Base-by-base conservation (phyloP, 2,888 invertebrate species). In the Glyphotaelius pellucidus region DNA sequence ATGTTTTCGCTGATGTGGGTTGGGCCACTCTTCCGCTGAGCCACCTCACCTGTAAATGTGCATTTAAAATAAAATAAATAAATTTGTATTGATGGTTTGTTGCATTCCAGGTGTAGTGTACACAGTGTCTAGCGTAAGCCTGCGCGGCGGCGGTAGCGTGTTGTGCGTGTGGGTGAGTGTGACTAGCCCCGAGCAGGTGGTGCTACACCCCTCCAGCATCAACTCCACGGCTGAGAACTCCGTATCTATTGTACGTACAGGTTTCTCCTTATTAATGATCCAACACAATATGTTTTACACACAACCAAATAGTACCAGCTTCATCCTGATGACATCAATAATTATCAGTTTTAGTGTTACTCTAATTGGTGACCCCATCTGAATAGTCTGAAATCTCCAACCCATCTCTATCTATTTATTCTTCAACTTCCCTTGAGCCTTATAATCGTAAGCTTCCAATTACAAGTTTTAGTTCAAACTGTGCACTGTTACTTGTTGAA, bases 101-200 rank as follows among this genome's bases (percentile, higher is more conserved):
- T n/a, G 30, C 67, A 67, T 91, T 94, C 0, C 94, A 96, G 96
- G 95, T 91, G 95, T 96, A 2, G 94, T 96, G 31, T 97, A 97
- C 94, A 96, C 96, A 12, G 96, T 96, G 79, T 96, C 96, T 9
- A 95, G 95, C 87, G 96, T 96, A 95, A 95, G 95, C 93, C 94
- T 96, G 85, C 95, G 95, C 3, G 95, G 95, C 92, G 96, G 96
- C 3, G 95, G 95, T n/a, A 94, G 95, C 86, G 96, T 97, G 42
- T 96, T 96, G 92, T 97, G 97, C 94, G 96, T 97, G 94, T 97
- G 97, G 96, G 96, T 97, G 90, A 96, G 97, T 38, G 95, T 96
- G 84, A 95, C 94, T 80, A 94, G 95, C 2, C 95, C 95, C n/a
- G 95, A 95, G 93, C 93, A 95, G 0, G 95, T 95, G 94, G 94